Evolutionary conservation across 2,113 vertebrate genomes (phyloP), one percentile per base, ranked within the genome.

Genomic region (Artemisiospiza belli): DNA sequence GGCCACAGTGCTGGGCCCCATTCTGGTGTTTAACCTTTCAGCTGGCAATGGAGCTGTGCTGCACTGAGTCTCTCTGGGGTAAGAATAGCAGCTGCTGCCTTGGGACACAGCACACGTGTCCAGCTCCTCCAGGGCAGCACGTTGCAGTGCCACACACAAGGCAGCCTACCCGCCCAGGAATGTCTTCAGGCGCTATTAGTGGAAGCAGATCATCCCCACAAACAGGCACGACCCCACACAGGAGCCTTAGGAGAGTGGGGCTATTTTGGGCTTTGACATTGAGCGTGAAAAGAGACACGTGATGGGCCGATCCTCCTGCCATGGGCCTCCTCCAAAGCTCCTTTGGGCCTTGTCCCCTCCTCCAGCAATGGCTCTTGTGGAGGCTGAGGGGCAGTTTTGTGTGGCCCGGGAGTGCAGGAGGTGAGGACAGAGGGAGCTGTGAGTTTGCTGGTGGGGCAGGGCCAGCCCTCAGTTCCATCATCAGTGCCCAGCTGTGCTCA

Each of bases 21-120:
- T 49, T 30, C 77, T 92, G 87, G 7, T 27, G 25, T 76, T 63
- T 47, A 41, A 66, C 52, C 63, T 83, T 66, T 79, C 58, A 54
- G 24, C 35, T 76, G 58, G 54, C 52, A 52, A 19, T 73, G 80
- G 88, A 87, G 70, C 84, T 67, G 67, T 62, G 92, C 72, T 4
- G 4, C 70, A 62, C n/a, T 35, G 54, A 68, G 74, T 17, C 58
- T 64, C 72, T 44, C 90, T 81, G 67, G 47, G 73, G 66, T 73
- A 97, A 96, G 96, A 98, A 98, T 94, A 97, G 86, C 66, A 51
- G 1, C 54, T 87, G 83, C 70, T 61, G 4, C 70, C 96, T 95
- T 82, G 77, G 92, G 91, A 51, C 76, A 52, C 30, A 39, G 23
- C 75, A 25, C 94, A 93, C 72, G 15, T 97, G 93, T 79, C 96